Evolutionary conservation across 2,113 vertebrate genomes (phyloP), one percentile per base, ranked within the genome.

Genomic region (Machaerirhynchus nigripectus): DNA sequence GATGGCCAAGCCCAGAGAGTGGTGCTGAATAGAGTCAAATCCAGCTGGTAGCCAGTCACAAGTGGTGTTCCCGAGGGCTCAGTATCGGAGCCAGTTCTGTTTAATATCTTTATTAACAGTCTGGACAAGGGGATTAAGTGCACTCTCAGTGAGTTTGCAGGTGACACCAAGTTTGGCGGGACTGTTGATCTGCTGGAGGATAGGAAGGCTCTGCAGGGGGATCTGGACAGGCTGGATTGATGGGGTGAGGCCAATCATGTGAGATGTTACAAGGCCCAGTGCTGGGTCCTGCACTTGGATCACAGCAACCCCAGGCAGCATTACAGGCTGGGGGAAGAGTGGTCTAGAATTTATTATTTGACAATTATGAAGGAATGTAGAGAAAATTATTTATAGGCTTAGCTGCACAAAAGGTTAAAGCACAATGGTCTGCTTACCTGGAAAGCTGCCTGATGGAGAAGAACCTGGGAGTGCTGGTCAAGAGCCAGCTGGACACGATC

Each of bases 171-270:
- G 15, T 6, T 87, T 23, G 11, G 13, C 0, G 1, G 37, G 13
- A 53, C 5, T 37, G 40, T 56, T 42, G 33, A 10, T 80, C 24
- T 55, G 13, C 49, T 84, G 8, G 23, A 76, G 17, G 24, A 20
- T 17, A 31, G 20, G n/a, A 67, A 40, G 15, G 11, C 15, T 47
- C 40, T 77, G 3, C 24, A n/a, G 63, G 42, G 10, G 33, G 21
- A 35, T 28, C 27, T 78, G 64, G 19, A 35, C 31, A 44, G 40
- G 17, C 12, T 82, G 31, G 10, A 22, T 60, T 0, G 0, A 39
- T 69, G 26, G 40, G 6, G 23, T 2, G 2, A 64, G 44, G 13
- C 35, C 22, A 70, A 0, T 1, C 0, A 0, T 46, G 17, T 46
- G 53, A 77, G 14, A 3, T 59, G 31, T 15, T 31, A 50, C 10